phyloP scores from a whole-genome alignment of 2,888 invertebrate species.

The Shargacucullia verbasci region DNA sequence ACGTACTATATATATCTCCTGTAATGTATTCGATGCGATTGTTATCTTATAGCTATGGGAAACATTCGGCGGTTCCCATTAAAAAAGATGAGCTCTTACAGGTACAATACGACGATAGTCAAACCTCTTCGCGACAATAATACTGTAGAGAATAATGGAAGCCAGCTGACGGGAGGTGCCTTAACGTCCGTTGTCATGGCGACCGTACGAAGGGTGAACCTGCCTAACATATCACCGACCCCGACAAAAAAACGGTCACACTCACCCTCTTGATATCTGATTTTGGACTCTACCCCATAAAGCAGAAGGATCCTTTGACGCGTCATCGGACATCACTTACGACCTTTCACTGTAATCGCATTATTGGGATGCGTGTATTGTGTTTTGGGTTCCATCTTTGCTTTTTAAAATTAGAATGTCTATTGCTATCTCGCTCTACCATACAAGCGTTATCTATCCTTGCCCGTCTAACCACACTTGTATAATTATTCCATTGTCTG shows the following conservation, averaged over 20 bases:
- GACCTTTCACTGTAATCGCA: constrained; percentile 72
- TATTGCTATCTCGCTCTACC: constrained; percentile 75
- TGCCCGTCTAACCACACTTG: constrained; percentile 77
- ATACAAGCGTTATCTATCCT: constrained; percentile 54
- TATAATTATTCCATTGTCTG: constrained; percentile 84
- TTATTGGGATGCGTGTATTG: constrained; percentile 84
- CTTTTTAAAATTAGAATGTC: constrained; percentile 87
- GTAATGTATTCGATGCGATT: constrained; percentile 67
- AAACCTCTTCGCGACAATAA: constrained; percentile 79
- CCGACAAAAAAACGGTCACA: constrained; percentile 75
- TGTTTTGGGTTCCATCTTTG: constrained; percentile 89
- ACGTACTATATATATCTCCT: constrained; percentile 70
- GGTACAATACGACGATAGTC: constrained; percentile 75
- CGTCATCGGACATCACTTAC: constrained; percentile 73
- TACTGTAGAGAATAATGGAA: constrained; percentile 82
- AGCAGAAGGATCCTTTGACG: constrained; percentile 75
- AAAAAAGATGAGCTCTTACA: constrained; percentile 75
- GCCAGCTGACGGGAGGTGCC: constrained; percentile 89
- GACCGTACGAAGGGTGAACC: constrained; percentile 87
- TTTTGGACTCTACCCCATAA: constrained; percentile 78
- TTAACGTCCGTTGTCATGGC: constrained; percentile 84
- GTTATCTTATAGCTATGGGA: constrained; percentile 72
- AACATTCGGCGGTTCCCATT: constrained; percentile 68
- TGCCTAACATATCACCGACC: constrained; percentile 80
- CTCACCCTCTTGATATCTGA: constrained; percentile 69